Evolutionary conservation across 2,888 invertebrate species (phyloP).

Genomic region (Eristalis tenax): DNA sequence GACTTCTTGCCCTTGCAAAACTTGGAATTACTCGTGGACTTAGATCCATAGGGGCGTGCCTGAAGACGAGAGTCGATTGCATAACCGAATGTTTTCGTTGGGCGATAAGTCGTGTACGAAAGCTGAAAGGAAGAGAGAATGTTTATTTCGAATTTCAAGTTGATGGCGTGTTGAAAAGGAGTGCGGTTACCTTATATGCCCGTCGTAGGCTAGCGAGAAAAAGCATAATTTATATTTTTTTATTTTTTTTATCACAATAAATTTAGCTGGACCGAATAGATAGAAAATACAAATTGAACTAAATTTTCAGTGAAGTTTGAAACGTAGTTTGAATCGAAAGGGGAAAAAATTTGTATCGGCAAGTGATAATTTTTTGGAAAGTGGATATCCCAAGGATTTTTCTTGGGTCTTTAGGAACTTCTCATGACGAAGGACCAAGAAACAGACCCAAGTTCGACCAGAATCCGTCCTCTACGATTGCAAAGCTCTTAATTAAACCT

Average conservation of each 20-base stretch:
- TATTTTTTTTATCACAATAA: conserved; percentile 19
- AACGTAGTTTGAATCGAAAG: not conserved
- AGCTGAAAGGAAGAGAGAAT: conserved; percentile 10
- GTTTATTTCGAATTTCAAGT: not conserved
- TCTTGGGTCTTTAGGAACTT: too few species aligned
- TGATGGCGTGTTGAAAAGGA: not conserved
- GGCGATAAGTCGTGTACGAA: conserved; percentile 5
- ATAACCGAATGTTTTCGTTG: not conserved
- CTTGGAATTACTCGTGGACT: conserved; percentile 62
- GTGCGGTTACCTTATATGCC: conserved; percentile 42
- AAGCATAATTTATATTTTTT: conserved; percentile 32
- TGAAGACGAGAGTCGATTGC: not conserved
- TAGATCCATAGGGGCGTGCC: conserved; percentile 53
- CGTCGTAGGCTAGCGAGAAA: conserved; percentile 19
- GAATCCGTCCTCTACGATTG: too few species aligned
- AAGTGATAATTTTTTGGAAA: conserved; percentile 9
- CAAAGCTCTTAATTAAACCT: too few species aligned
- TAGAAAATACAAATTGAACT: conserved; percentile 22
- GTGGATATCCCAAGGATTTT: not conserved
- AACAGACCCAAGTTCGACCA: too few species aligned
- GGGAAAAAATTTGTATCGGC: not conserved
- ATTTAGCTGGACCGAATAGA: conserved; percentile 43
- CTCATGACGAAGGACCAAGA: too few species aligned
- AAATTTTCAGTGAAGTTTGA: conserved; percentile 18
- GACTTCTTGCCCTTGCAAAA: conserved; percentile 39